Evolutionary conservation across 2,888 invertebrate species (phyloP), one percentile per base, ranked within the genome.

Genomic region (Acronicta aceris): DNA sequence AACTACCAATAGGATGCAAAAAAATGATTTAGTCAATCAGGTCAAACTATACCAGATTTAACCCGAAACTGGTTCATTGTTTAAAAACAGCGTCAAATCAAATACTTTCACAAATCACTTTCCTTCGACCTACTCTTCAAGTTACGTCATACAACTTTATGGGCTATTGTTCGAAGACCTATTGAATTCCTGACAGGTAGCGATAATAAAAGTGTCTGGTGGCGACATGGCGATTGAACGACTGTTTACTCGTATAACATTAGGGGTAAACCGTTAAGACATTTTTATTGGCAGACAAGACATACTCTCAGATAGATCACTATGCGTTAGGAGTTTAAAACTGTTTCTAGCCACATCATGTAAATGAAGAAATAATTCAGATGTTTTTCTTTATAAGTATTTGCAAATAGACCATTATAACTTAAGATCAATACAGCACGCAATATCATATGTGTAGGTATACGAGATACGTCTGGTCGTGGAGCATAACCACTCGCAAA

Each of bases 21-120:
- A 21, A 30, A n/a, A 12, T 8, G 16, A 33, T 30, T 27, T 10
- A 9, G 16, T 17, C 6, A 33, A 30, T 42, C 17, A 10, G 16
- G 16, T 40, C 59, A 38, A 56, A 16, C 42, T 49, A 10, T 13
- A 21, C 46, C 40, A 27, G 36, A 33, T 41, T 45, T 13, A 15
- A 41, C 5, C n/a, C 17, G 25, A 53, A 48, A 57, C 15, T 36
- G 15, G 9, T 27, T 16, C 40, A 41, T 71, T 59, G 60, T 70
- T 70, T 42, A 47, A 56, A 43, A 71, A 45, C 25, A 47, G 54
- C 17, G 56, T 36, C 36, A 51, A 38, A 47, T 54, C 54, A 46
- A 58, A 61, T 67, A 51, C 54, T 71, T n/a, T n/a, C n/a, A 67
- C 47, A 57, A 67, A 72, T 72, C 68, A 67, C 76, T 76, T 74